Evolutionary conservation across 2,113 vertebrate genomes (phyloP).

Genomic region (Corythornis vintsioides): DNA sequence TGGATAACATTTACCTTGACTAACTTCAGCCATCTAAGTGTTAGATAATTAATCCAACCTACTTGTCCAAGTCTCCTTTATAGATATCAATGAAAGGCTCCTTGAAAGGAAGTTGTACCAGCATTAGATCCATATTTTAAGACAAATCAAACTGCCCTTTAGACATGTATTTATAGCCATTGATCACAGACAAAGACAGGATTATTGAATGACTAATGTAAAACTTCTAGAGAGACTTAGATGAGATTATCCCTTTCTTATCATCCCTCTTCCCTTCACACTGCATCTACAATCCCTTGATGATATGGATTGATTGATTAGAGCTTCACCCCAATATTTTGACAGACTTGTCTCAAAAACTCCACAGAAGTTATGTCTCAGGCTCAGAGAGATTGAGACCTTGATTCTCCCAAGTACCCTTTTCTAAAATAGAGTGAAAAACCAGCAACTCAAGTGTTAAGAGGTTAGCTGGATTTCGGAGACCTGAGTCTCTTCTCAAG

Average conservation of each 20-base stretch:
- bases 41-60: neutral
- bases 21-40: neutral
- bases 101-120: neutral
- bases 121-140: neutral
- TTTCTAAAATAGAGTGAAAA: neutral
- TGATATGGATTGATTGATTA: neutral
- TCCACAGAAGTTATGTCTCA: neutral
- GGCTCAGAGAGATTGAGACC: neutral
- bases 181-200: neutral
- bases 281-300: neutral
- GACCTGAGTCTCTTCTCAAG: neutral
- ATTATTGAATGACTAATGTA: neutral
- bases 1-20: neutral
- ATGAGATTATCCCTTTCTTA: neutral
- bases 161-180: neutral
- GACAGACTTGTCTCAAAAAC: neutral
- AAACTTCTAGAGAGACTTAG: neutral
- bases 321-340: neutral
- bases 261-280: neutral
- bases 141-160: neutral
- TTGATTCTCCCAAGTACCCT: neutral
- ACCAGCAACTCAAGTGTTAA: neutral
- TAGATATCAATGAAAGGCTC: neutral
- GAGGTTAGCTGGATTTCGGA: neutral
- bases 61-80: neutral